Conservation (phyloP, 1,140 invertebrate genomes). For the Drosophila yakuba region DNA sequence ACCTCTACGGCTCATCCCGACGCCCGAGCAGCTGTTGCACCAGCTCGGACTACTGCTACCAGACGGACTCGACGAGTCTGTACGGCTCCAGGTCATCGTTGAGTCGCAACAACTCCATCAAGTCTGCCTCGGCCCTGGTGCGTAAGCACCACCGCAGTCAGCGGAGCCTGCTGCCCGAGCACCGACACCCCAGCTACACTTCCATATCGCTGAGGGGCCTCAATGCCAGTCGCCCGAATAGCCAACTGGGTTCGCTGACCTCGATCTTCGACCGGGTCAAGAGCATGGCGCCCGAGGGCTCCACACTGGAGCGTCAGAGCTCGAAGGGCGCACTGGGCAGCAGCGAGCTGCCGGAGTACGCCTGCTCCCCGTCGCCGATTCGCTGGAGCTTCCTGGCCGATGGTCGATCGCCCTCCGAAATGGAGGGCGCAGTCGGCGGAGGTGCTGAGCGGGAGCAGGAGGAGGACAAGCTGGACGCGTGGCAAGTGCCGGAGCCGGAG, state of each 20-base stretch:
- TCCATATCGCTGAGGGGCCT: conserved; percentile 76
- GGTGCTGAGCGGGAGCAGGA: conserved; percentile 2
- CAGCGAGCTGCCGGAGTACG: conserved; percentile 77
- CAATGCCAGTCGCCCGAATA: conserved; percentile 72
- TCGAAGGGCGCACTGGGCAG: conserved; percentile 75
- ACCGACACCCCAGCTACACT: conserved; percentile 80
- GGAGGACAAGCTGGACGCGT: conserved; percentile 56
- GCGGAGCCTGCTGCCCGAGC: conserved; percentile 45
- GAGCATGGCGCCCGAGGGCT: conserved; percentile 56
- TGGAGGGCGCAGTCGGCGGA: conserved; percentile 59
- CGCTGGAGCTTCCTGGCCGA: conserved; percentile 84
- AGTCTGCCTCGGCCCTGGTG: conserved; percentile 74
- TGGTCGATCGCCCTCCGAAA: conserved; percentile 71
- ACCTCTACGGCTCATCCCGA: conserved; percentile 73
- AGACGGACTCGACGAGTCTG: conserved; percentile 81
- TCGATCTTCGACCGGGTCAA: conserved; percentile 81
- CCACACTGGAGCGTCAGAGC: conserved; percentile 76
- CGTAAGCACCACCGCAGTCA: conserved; percentile 61
- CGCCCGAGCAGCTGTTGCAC: conserved; percentile 81
- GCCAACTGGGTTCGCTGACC: conserved; percentile 75
- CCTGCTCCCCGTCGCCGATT: conserved; percentile 81
- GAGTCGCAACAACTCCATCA: conserved; percentile 81
- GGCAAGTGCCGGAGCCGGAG: conserved; percentile 55
- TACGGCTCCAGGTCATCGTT: conserved; percentile 80
- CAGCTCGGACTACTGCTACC: conserved; percentile 82